Percentiles rank a stretch among this genome's conserved stretches.
These are phyloP conservation scores for Leptonema lineaticorne DNA, from an alignment of 1,140 invertebrate species.

Conservation along the genomic window DNA sequence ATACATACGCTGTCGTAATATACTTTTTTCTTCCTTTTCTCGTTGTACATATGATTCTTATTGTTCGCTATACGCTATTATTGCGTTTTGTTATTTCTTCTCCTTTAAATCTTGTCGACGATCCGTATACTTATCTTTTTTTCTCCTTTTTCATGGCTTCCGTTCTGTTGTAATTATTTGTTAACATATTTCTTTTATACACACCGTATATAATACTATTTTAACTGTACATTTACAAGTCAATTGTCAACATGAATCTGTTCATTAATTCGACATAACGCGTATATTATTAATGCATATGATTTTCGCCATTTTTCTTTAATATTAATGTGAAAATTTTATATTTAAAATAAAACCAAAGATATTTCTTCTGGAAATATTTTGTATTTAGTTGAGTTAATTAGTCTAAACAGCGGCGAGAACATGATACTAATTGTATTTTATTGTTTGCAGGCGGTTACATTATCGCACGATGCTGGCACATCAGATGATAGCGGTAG, in stretches of 20 bases:
- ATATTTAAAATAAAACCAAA: too few species aligned
- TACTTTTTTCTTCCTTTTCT: background rate
- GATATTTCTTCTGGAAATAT: constrained; percentile 34
- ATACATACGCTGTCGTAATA: constrained; percentile 1
- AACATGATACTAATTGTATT: too few species aligned
- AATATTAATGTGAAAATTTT: too few species aligned
- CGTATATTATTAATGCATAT: too few species aligned
- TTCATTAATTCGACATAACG: too few species aligned
- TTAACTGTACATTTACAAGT: too few species aligned
- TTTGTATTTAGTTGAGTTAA: too few species aligned
- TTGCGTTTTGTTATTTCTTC: background rate
- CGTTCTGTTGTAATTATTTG: too few species aligned
- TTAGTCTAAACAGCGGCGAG: too few species aligned
- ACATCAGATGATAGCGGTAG: constrained; percentile 77
- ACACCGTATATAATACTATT: background rate
- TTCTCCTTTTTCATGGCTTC: background rate
- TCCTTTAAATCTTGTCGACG: background rate
- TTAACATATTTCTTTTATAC: too few species aligned
- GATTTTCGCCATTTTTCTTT: constrained; percentile 16
- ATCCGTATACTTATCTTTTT: background rate
- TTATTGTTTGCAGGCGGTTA: constrained; percentile 59
- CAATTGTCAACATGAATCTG: too few species aligned
- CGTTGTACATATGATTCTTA: background rate
- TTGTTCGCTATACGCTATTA: background rate
- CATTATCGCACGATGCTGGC: constrained; percentile 68